Percentiles rank a stretch among this genome's conserved stretches.
Evolutionary conservation across 2,797 vertebrate species (phyloP).

Genomic region (Pteropus rufus): DNA sequence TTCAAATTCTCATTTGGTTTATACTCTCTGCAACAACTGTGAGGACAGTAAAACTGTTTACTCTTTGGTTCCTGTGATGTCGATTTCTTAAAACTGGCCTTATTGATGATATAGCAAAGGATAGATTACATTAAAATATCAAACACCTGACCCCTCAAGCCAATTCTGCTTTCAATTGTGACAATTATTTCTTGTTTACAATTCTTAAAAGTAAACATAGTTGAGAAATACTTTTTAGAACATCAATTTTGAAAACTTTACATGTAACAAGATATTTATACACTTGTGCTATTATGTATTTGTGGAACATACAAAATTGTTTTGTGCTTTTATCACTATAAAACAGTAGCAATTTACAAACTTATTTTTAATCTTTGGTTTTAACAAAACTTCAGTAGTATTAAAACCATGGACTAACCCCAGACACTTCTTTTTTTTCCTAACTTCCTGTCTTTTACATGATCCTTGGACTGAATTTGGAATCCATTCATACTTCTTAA

Average conservation of each 20-base stretch:
- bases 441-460: slow-evolving; percentile 39
- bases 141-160: neutral
- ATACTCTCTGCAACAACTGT: neutral
- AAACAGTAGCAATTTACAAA: neutral
- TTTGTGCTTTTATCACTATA: neutral
- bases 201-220: slow-evolving; percentile 10
- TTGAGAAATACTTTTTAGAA: slow-evolving; percentile 17
- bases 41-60: neutral
- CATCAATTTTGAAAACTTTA: neutral
- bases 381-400: slow-evolving; percentile 28
- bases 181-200: neutral
- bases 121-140: neutral
- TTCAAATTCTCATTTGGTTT: neutral
- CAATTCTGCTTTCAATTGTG: neutral
- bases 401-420: neutral
- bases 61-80: neutral
- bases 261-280: neutral
- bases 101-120: neutral
- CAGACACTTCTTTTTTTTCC: slow-evolving; percentile 22
- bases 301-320: neutral
- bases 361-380: slow-evolving; percentile 38
- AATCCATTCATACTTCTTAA: slow-evolving; percentile 46
- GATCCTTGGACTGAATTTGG: slow-evolving; percentile 53
- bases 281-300: neutral
- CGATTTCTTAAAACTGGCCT: neutral